These are phyloP conservation scores for Saxidomus purpurata DNA, from an alignment of 1,140 invertebrate species.

Conservation along the genomic window DNA sequence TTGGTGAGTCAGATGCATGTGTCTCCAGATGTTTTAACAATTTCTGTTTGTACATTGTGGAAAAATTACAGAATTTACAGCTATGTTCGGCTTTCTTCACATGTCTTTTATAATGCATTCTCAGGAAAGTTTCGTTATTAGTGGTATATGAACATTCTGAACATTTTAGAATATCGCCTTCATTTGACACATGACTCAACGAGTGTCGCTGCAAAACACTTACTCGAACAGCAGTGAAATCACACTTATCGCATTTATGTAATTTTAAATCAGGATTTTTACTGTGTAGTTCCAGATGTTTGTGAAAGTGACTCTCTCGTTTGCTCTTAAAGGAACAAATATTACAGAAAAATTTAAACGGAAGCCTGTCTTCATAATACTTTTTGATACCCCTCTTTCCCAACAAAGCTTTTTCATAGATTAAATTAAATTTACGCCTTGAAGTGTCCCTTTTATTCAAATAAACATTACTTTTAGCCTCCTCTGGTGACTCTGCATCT, in stretches of 20 bases:
- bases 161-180: background rate
- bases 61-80: background rate
- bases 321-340: constrained; percentile 86
- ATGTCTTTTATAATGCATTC: background rate
- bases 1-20: background rate
- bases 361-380: constrained; percentile 65
- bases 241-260: constrained; percentile 83
- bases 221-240: constrained; percentile 82
- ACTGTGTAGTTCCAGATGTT: constrained; percentile 83
- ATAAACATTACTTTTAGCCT: background rate
- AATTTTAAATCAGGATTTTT: constrained; percentile 74
- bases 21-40: constrained; percentile 17
- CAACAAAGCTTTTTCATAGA: background rate
- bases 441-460: background rate
- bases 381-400: constrained; percentile 39
- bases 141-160: background rate
- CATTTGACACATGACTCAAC: constrained; percentile 78
- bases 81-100: background rate
- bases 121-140: background rate
- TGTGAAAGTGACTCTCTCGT: constrained; percentile 83
- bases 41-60: constrained; percentile 16
- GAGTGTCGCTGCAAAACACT: constrained; percentile 83
- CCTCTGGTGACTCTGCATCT: background rate
- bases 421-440: background rate
- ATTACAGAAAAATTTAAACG: constrained; percentile 85